Percentiles rank a stretch among this genome's conserved stretches.
Evolutionary conservation across 2,113 vertebrate species (phyloP).

Genomic region (Nothobranchius kuhntae): DNA sequence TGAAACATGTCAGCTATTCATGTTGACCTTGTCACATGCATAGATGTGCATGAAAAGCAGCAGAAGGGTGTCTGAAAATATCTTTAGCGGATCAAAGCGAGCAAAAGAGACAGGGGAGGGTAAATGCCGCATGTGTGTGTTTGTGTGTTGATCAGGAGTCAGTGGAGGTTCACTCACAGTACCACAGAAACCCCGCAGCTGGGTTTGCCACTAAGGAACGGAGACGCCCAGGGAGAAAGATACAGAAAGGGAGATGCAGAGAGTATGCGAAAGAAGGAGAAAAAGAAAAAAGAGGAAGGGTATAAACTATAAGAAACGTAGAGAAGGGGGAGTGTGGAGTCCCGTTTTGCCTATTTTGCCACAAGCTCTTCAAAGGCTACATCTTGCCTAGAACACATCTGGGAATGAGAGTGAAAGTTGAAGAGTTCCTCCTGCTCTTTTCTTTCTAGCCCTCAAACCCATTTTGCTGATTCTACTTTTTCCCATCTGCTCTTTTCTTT

Average conservation of each 20-base stretch:
- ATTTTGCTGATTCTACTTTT: constrained; percentile 71
- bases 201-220: constrained; percentile 73
- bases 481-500: constrained; percentile 29
- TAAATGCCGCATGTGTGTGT: constrained; percentile 9
- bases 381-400: constrained; percentile 76
- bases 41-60: constrained; percentile 17
- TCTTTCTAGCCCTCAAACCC: constrained; percentile 37
- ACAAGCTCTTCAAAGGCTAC: constrained; percentile 79
- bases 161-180: constrained; percentile 73
- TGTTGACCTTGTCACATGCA: constrained; percentile 3
- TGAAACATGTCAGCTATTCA: constrained; percentile 1
- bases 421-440: constrained; percentile 70
- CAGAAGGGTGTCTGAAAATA: background rate
- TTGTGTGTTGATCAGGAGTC: constrained; percentile 46
- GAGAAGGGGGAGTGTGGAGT: constrained; percentile 56
- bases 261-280: constrained; percentile 58
- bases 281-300: constrained; percentile 38
- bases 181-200: constrained; percentile 69
- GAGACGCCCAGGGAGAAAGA: constrained; percentile 77
- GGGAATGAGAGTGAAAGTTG: constrained; percentile 76
- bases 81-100: constrained; percentile 20
- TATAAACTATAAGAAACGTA: constrained; percentile 49
- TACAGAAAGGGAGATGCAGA: constrained; percentile 55
- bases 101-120: background rate
- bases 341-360: constrained; percentile 72